Evolutionary conservation across 2,888 invertebrate genomes (phyloP).

Genomic region (Dicycla oo): DNA sequence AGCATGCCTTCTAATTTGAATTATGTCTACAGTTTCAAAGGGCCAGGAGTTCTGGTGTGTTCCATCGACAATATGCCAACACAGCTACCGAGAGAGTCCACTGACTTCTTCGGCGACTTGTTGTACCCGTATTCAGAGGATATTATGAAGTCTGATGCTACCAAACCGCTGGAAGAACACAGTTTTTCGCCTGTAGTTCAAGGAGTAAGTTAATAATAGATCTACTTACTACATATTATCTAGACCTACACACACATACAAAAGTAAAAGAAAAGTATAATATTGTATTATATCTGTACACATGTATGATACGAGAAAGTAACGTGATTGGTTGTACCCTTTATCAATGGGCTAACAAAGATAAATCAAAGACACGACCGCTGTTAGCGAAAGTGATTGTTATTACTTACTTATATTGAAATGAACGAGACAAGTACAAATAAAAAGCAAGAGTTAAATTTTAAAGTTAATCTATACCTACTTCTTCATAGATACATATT

Average conservation of each 20-base stretch:
- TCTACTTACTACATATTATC: not conserved
- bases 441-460: not conserved
- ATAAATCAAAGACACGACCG: slow-evolving; percentile 22
- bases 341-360: slow-evolving; percentile 22
- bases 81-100: slow-evolving; percentile 98
- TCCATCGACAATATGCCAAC: slow-evolving; percentile 99
- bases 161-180: slow-evolving; percentile 94
- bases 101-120: slow-evolving; percentile 99
- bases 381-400: not conserved
- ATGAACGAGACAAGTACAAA: not conserved
- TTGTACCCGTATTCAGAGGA: slow-evolving; percentile 97
- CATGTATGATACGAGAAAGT: slow-evolving; percentile 1
- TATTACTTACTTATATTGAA: not conserved
- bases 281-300: not conserved
- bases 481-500: not conserved
- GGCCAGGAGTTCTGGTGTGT: slow-evolving; percentile 99
- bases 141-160: slow-evolving; percentile 96
- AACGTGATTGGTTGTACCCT: slow-evolving; percentile 8
- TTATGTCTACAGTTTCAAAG: slow-evolving; percentile 93
- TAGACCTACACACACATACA: not conserved
- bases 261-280: not conserved
- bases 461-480: not conserved
- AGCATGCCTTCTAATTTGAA: not conserved
- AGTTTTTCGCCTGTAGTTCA: slow-evolving; percentile 93
- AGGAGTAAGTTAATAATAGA: slow-evolving; percentile 87